phyloP scores from a whole-genome alignment of 2,888 invertebrate species.

The Dryobota labecula region DNA sequence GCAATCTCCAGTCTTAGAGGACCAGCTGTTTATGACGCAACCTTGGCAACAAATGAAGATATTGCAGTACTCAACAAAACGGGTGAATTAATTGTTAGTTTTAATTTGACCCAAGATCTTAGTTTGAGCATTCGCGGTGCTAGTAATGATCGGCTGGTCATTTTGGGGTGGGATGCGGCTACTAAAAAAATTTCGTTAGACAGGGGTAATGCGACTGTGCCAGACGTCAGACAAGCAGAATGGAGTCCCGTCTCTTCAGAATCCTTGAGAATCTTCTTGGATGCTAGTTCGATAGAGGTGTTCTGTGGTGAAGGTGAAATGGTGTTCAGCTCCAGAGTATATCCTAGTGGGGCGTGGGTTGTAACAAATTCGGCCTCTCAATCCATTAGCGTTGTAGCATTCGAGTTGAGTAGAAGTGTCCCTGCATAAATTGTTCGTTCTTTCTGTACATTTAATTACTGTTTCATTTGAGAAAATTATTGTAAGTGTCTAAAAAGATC shows the following conservation, averaged over 20 bases:
- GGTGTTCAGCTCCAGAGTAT: conserved; percentile 83
- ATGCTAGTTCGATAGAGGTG: conserved; percentile 84
- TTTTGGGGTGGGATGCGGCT: conserved; percentile 74
- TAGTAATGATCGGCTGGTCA: conserved; percentile 73
- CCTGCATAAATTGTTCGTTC: conserved; percentile 64
- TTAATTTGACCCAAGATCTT: conserved; percentile 71
- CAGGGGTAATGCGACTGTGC: conserved; percentile 68
- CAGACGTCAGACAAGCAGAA: conserved; percentile 78
- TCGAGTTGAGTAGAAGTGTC: conserved; percentile 76
- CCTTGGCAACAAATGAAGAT: conserved; percentile 47
- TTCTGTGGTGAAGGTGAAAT: conserved; percentile 87
- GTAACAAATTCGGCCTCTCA: conserved; percentile 78
- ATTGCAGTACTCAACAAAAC: conserved; percentile 70
- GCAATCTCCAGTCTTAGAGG: conserved; percentile 75
- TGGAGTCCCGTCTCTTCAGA: conserved; percentile 76
- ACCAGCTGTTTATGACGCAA: conserved; percentile 58
- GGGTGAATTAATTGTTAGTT: conserved; percentile 78
- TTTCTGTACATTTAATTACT: background rate
- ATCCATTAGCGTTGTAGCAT: conserved; percentile 72
- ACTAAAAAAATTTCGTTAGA: conserved; percentile 76
- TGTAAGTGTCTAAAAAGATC: background rate
- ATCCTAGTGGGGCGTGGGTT: conserved; percentile 81
- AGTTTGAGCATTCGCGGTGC: conserved; percentile 75
- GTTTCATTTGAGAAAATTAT: background rate
- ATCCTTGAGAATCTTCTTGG: conserved; percentile 81